Conservation (phyloP, 2,797 vertebrate species). For the Pangasius larnaudii region DNA sequence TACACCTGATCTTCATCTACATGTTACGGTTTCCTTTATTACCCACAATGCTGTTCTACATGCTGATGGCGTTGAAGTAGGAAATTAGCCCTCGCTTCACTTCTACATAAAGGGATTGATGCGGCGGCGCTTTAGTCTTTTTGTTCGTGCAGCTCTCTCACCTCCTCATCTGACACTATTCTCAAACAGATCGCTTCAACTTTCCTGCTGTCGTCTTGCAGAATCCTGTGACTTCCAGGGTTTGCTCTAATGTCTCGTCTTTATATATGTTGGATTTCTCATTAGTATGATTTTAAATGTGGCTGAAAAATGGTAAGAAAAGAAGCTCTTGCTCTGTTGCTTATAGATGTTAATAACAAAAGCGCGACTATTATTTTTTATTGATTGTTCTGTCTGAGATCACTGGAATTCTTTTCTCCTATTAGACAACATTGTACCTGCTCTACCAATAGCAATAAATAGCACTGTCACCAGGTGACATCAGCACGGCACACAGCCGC, state of each 20-base stretch:
- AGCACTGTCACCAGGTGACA: too few species aligned
- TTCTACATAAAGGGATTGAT: too few species aligned
- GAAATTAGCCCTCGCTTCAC: not conserved
- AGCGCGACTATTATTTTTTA: not conserved
- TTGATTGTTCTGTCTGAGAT: not conserved
- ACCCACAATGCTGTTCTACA: not conserved
- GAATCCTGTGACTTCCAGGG: too few species aligned
- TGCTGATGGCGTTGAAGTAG: not conserved
- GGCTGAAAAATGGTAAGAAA: not conserved
- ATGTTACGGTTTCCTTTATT: not conserved
- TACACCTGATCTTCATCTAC: not conserved
- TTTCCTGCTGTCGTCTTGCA: not conserved
- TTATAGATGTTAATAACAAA: not conserved
- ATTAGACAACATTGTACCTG: not conserved
- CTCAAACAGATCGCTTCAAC: not conserved
- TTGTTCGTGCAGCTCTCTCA: not conserved
- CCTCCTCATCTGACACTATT: not conserved
- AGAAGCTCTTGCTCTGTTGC: not conserved
- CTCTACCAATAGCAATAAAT: not conserved
- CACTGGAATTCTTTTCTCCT: not conserved
- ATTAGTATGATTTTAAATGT: too few species aligned
- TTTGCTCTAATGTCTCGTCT: too few species aligned
- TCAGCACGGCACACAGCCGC: not conserved
- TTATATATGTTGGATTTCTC: too few species aligned
- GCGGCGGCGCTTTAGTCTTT: not conserved